These are phyloP conservation scores for Helicoverpa zea DNA, from an alignment of 1,140 invertebrate species.

Conservation along the genomic window DNA sequence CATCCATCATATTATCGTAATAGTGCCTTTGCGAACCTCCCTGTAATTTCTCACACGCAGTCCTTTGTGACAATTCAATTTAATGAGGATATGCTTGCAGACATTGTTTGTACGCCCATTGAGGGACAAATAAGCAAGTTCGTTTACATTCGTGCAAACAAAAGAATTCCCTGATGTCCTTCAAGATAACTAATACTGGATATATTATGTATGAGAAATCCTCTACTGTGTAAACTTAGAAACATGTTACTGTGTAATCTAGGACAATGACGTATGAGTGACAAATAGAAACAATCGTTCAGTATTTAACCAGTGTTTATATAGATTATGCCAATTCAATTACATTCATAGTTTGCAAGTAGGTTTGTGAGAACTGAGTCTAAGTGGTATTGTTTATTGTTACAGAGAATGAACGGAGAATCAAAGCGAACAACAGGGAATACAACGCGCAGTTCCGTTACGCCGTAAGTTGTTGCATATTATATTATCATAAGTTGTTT, in stretches of 20 bases:
- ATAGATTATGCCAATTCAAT: constrained; percentile 26
- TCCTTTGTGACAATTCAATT: constrained; percentile 21
- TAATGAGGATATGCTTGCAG: constrained; percentile 20
- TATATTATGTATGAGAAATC: neutral
- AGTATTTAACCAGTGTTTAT: constrained; percentile 26
- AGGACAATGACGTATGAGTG: constrained; percentile 11
- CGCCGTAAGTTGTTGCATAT: constrained; percentile 92
- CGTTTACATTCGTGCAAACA: constrained; percentile 17
- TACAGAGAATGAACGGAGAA: constrained; percentile 97
- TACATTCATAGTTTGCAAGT: constrained; percentile 24
- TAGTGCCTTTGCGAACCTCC: neutral
- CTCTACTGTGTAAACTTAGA: neutral
- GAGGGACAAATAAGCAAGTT: constrained; percentile 23
- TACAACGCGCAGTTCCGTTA: constrained; percentile 99
- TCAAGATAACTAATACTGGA: constrained; percentile 8
- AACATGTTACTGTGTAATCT: neutral
- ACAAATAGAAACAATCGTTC: constrained; percentile 12
- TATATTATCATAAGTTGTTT: neutral
- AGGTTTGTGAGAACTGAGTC: constrained; percentile 22
- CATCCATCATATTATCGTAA: constrained; percentile 1
- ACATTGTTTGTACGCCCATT: constrained; percentile 25
- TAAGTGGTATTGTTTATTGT: constrained; percentile 76
- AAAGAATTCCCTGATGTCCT: constrained; percentile 13
- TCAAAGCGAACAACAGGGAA: constrained; percentile 97
- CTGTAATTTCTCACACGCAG: neutral